These are phyloP conservation scores for Drosophila differens DNA, from an alignment of 2,888 invertebrate genomes.

Conservation along the genomic window DNA sequence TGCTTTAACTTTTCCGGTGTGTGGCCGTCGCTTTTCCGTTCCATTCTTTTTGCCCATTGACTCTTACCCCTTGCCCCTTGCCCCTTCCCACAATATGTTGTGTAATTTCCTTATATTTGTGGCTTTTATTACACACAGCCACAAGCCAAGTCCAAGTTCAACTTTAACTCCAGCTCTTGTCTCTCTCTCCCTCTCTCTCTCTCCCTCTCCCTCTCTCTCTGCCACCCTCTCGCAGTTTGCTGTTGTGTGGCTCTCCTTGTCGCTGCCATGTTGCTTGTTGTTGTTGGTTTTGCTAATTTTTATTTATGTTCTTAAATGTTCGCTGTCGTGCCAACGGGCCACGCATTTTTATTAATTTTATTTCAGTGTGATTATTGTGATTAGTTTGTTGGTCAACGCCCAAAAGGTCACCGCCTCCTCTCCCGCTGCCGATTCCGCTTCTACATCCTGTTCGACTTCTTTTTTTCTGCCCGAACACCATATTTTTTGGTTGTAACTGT, in stretches of 20 bases:
- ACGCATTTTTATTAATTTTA: slow-evolving; percentile 83
- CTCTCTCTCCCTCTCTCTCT: background rate
- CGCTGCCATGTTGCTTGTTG: slow-evolving; percentile 45
- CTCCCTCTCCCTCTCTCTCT: background rate
- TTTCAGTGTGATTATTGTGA: slow-evolving; percentile 82
- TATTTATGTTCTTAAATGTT: slow-evolving; percentile 81
- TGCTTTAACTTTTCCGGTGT: slow-evolving; percentile 75
- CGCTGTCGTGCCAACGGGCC: slow-evolving; percentile 72
- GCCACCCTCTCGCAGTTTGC: background rate
- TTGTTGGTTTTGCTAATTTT: slow-evolving; percentile 82
- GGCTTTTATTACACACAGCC: slow-evolving; percentile 67
- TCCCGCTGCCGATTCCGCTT: background rate
- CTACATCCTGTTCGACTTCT: background rate
- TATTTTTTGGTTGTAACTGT: slow-evolving; percentile 19
- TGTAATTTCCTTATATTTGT: slow-evolving; percentile 82
- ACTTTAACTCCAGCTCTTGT: slow-evolving; percentile 15
- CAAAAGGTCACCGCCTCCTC: slow-evolving; percentile 8
- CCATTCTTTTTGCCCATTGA: background rate
- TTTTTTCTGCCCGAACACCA: slow-evolving; percentile 48
- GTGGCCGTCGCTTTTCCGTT: slow-evolving; percentile 31
- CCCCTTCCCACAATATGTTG: slow-evolving; percentile 23
- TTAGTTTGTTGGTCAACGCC: slow-evolving; percentile 71
- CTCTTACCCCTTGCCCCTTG: slow-evolving; percentile 3
- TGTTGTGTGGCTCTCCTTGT: background rate
- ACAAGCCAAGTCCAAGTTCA: slow-evolving; percentile 30